phyloP scores from a whole-genome alignment of 2,888 invertebrate species.

The Acanthosepion pharaonis region DNA sequence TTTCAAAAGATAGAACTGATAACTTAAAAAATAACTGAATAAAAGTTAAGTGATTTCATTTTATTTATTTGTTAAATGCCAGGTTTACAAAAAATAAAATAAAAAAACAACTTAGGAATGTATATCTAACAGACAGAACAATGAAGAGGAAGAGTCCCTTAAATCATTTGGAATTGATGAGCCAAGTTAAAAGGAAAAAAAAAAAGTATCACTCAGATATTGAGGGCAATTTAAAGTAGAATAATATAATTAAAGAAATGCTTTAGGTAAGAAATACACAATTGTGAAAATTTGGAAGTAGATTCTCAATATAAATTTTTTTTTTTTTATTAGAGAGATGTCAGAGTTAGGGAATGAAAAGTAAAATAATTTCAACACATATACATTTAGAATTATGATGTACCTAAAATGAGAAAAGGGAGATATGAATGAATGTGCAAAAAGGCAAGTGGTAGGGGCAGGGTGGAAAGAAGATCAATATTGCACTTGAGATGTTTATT shows the following conservation, averaged over 20 bases:
- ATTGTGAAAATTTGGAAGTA: neutral
- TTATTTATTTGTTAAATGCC: slow-evolving; percentile 13
- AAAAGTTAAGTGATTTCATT: neutral
- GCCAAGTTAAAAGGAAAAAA: neutral
- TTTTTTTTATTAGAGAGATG: neutral
- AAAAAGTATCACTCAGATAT: neutral
- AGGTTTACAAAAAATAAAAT: neutral
- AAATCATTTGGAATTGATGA: neutral
- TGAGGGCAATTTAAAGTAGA: neutral
- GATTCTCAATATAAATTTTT: neutral
- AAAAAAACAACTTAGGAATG: neutral
- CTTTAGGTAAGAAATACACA: neutral
- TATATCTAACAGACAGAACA: neutral
- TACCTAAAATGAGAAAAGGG: neutral
- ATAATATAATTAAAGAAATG: neutral
- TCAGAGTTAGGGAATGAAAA: neutral
- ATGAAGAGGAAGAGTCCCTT: neutral
- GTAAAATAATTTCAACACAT: neutral
- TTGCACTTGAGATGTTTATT: neutral
- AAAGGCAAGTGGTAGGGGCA: neutral
- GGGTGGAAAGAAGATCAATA: neutral
- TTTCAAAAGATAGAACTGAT: no score
- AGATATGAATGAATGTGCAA: neutral
- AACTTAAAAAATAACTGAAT: neutral
- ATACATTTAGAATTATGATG: neutral